phyloP scores from a whole-genome alignment of 2,113 vertebrate genomes.

The Sinocyclocheilus anophthalmus region DNA sequence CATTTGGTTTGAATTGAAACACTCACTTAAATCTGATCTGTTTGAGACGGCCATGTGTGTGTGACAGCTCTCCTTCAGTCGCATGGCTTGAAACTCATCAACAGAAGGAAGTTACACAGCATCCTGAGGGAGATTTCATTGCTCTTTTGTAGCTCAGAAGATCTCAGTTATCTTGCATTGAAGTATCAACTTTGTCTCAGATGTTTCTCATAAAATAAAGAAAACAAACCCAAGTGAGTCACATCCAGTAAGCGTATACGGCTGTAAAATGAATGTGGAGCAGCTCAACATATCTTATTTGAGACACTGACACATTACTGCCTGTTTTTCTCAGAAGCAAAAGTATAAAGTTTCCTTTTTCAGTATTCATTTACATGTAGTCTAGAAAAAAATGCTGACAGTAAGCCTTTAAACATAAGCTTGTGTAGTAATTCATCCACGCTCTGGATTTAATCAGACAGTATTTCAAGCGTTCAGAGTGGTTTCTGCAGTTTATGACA shows the following conservation, averaged over 20 bases:
- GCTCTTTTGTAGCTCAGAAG: neutral
- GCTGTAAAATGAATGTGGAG: neutral
- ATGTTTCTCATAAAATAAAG: too few species aligned
- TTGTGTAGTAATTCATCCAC: neutral
- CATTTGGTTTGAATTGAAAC: slow-evolving; percentile 52
- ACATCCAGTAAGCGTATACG: too few species aligned
- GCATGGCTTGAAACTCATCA: neutral
- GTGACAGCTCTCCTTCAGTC: slow-evolving; percentile 7
- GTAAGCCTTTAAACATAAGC: neutral
- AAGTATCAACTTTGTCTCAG: neutral
- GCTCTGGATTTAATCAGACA: slow-evolving; percentile 10
- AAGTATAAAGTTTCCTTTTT: neutral
- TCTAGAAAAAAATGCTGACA: neutral
- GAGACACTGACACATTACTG: neutral
- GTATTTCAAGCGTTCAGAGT: slow-evolving; percentile 28
- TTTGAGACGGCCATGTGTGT: neutral
- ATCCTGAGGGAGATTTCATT: neutral
- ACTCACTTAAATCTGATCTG: slow-evolving; percentile 20
- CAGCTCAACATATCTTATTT: neutral
- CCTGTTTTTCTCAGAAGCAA: neutral
- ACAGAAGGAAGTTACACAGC: slow-evolving; percentile 10
- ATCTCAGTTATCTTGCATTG: neutral
- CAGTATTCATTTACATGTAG: neutral
- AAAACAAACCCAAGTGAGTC: too few species aligned
- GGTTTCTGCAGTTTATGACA: slow-evolving; percentile 21